These are phyloP conservation scores for Stichopus horrens DNA, from an alignment of 53 echinoderm and acorn worm genomes.

Conservation along the genomic window DNA sequence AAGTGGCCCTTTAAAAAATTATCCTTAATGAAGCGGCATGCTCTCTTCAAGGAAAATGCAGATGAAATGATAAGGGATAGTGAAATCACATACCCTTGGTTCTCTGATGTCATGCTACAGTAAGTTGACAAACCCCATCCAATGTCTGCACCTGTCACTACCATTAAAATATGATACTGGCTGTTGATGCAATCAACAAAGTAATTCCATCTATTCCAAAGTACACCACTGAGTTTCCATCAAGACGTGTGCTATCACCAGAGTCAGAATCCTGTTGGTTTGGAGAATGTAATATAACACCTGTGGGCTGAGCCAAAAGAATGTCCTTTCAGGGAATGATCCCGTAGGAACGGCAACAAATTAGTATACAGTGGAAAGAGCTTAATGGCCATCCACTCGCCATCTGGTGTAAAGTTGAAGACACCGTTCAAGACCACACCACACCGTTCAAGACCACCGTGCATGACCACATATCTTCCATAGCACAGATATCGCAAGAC, in stretches of 20 bases:
- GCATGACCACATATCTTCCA: neutral
- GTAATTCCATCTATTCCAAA: conserved; percentile 13
- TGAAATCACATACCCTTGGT: too few relatives aligned
- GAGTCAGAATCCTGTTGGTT: conserved; percentile 14
- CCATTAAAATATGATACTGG: neutral
- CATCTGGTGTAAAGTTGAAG: neutral
- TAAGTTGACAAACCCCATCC: too few relatives aligned
- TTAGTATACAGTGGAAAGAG: conserved; percentile 7
- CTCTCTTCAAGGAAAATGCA: too few relatives aligned
- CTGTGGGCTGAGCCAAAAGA: neutral
- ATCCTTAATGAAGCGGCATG: too few relatives aligned
- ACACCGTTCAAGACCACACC: neutral
- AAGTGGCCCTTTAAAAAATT: too few relatives aligned
- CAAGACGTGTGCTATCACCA: neutral
- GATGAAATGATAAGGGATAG: too few relatives aligned
- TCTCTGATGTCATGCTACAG: too few relatives aligned
- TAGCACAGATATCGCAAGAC: neutral
- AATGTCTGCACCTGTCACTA: neutral
- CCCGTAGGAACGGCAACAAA: neutral
- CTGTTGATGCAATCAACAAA: neutral
- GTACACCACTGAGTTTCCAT: conserved; percentile 21
- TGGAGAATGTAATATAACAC: neutral
- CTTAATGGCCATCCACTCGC: neutral
- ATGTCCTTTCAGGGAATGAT: neutral
- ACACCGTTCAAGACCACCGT: neutral